phyloP scores from a whole-genome alignment of 2,888 invertebrate species.

The Standfussiana lucernea region DNA sequence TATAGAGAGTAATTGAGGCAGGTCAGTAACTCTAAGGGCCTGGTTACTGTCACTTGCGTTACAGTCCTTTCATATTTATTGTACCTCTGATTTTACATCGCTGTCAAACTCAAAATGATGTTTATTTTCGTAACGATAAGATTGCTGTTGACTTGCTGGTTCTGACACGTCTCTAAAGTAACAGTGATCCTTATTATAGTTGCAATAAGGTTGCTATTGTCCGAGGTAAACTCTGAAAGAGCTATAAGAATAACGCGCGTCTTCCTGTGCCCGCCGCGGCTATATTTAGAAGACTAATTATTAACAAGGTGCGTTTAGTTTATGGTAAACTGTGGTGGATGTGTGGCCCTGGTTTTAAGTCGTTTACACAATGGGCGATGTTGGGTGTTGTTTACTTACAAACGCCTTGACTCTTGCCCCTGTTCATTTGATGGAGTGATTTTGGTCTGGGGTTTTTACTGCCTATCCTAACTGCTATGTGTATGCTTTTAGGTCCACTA shows the following conservation, averaged over 20 bases:
- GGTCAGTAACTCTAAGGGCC: conserved; percentile 63
- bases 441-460: neutral
- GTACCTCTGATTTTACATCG: neutral
- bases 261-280: conserved; percentile 59
- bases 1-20: conserved; percentile 50
- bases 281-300: conserved; percentile 67
- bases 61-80: neutral
- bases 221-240: neutral
- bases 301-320: conserved; percentile 64
- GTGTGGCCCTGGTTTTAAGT: conserved; percentile 46
- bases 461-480: neutral
- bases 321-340: conserved; percentile 52
- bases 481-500: neutral
- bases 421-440: conserved; percentile 5
- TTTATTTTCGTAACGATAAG: neutral
- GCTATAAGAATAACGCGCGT: conserved; percentile 56
- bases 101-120: conserved; percentile 1
- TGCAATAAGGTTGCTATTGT: neutral
- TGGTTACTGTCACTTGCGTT: conserved; percentile 53
- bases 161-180: neutral
- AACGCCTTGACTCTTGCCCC: neutral
- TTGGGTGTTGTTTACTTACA: neutral
- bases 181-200: neutral
- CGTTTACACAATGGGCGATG: conserved; percentile 16
- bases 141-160: neutral